Conservation (phyloP, 2,888 invertebrate species). For the Minunthozetes semirufus region DNA sequence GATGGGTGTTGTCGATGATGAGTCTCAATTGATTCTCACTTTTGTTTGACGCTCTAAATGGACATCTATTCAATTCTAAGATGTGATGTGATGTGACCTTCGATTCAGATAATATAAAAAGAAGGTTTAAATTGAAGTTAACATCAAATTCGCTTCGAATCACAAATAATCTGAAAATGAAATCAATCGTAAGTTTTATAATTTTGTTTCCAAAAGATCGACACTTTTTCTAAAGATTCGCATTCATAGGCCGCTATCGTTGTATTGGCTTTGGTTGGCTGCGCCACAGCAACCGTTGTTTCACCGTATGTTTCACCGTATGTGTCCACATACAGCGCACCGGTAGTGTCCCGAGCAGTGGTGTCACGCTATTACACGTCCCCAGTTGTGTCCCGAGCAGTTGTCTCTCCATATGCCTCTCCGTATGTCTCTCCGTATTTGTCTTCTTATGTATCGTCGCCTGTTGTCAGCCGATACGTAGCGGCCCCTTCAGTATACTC, state of each 20-base stretch:
- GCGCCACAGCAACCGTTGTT: not conserved
- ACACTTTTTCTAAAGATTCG: not conserved
- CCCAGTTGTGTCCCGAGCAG: too few relatives aligned
- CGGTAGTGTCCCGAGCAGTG: not conserved
- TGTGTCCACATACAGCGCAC: not conserved
- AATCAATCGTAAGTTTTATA: slow-evolving; percentile 8
- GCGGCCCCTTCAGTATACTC: too few relatives aligned
- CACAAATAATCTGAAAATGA: not conserved
- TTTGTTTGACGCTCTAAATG: slow-evolving; percentile 2
- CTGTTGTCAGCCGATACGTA: too few relatives aligned
- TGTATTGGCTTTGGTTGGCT: not conserved
- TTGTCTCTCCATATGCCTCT: not conserved
- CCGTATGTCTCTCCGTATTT: too few relatives aligned
- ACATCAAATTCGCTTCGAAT: not conserved
- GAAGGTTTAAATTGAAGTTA: not conserved
- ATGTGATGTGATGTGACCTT: slow-evolving; percentile 6
- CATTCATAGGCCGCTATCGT: not conserved
- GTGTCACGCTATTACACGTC: not conserved
- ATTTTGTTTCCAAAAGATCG: not conserved
- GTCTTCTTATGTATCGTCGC: too few relatives aligned
- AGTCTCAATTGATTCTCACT: not conserved
- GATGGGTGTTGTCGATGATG: not conserved
- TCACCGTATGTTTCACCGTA: not conserved
- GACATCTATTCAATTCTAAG: not conserved
- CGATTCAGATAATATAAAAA: not conserved